Evolutionary conservation across 2,113 vertebrate genomes (phyloP).

Genomic region (Myrmophylax atrothorax): DNA sequence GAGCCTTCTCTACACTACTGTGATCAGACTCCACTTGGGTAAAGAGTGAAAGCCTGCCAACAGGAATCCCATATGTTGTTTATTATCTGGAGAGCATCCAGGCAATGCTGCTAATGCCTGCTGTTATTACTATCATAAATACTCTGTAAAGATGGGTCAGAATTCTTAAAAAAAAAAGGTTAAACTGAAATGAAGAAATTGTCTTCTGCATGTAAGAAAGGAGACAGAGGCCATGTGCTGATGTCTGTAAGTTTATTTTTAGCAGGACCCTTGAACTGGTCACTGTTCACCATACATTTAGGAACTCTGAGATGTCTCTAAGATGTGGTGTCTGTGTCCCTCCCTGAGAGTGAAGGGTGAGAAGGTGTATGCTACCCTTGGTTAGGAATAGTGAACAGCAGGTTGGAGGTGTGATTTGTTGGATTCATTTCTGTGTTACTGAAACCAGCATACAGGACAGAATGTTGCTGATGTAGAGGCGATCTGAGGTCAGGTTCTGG

Average conservation of each 20-base stretch:
- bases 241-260: not conserved
- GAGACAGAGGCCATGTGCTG: not conserved
- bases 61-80: not conserved
- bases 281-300: accelerated
- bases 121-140: not conserved
- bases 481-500: not conserved
- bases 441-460: not conserved
- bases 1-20: not conserved
- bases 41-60: not conserved
- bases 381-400: not conserved
- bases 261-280: not conserved
- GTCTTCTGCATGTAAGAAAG: not conserved
- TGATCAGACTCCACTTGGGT: not conserved
- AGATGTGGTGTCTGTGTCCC: not conserved
- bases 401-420: not conserved
- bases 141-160: not conserved
- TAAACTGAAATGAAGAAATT: not conserved
- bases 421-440: not conserved
- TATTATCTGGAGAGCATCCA: not conserved
- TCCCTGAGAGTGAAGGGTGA: not conserved
- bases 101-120: not conserved
- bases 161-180: not conserved
- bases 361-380: not conserved
- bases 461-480: not conserved
- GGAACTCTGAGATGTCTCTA: not conserved